Evolutionary conservation across 2,113 vertebrate species (phyloP).

Genomic region (Myiagra hebetior): DNA sequence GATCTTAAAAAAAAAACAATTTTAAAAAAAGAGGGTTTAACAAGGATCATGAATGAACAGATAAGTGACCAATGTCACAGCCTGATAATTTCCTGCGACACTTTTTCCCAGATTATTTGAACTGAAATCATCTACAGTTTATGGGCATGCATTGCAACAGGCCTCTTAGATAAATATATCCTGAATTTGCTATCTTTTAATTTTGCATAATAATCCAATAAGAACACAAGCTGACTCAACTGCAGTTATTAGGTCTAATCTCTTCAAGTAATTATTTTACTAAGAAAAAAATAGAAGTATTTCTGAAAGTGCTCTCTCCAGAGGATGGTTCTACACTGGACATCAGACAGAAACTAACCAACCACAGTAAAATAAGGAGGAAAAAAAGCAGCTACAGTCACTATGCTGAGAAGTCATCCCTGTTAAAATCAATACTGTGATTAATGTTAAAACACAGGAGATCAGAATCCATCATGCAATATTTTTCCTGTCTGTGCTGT

Average conservation of each 20-base stretch:
- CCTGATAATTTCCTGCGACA: neutral
- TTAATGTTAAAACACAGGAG: conserved; percentile 34
- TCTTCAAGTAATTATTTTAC: conserved; percentile 10
- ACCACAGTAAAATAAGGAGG: neutral
- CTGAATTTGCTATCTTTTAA: neutral
- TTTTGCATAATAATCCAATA: neutral
- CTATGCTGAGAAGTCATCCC: conserved; percentile 11
- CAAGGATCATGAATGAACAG: neutral
- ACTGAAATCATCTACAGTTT: neutral
- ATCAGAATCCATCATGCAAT: conserved; percentile 46
- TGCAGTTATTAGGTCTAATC: neutral
- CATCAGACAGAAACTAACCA: neutral
- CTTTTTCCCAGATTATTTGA: neutral
- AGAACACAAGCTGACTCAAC: neutral
- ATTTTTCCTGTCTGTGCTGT: conserved; percentile 36
- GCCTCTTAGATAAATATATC: neutral
- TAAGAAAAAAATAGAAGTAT: neutral
- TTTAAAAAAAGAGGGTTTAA: neutral
- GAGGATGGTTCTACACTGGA: neutral
- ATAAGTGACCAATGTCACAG: neutral
- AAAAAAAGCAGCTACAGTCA: neutral
- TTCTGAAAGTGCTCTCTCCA: neutral
- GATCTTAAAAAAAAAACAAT: neutral
- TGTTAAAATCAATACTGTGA: conserved; percentile 58
- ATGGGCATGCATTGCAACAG: neutral